Evolutionary conservation across 2,113 vertebrate genomes (phyloP), one percentile per base, ranked within the genome.

Genomic region (Podarcis cretensis): DNA sequence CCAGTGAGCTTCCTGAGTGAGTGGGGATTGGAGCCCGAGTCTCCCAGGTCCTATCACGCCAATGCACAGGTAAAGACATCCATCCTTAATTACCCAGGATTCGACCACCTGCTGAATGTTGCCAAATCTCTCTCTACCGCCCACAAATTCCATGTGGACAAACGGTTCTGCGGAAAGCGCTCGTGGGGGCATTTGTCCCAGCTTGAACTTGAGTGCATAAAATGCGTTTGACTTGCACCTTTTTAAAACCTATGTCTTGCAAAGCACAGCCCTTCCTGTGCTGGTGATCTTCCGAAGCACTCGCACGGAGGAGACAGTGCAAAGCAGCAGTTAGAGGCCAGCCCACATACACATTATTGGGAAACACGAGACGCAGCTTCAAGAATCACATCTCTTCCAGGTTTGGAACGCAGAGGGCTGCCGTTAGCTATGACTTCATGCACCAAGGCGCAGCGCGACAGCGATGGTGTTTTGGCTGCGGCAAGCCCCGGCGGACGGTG

Each of bases 401-500:
- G n/a, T 89, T 89, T 88, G 1, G 3, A 89, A 87, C 1, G 3
- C 43, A 9, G 16, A 23, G 48, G 74, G 78, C 84, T 69, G 63
- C 85, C 87, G 68, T 77, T 94, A 90, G 82, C 87, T 12, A 57
- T 89, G 87, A 93, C 93, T 94, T 93, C 91, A 68, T 69, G 90
- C 74, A 13, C 87, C 4, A 74, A 90, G 89, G 91, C 93, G 81
- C 91, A 69, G n/a, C 74, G 68, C 88, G 87, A 73, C 69, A 84
- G 57, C 87, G 88, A 73, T 74, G 85, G 57, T 89, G 89, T 83
- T 89, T 78, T 84, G 1, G 0, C 68, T 89, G 82, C 65, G 84
- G 76, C 59, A 89, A 92, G 87, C 92, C 94, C 59, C 93, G 90
- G 87, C 87, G 16, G 76, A 84, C 32, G 92, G 89, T 95, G 95